Evolutionary conservation across 1,140 invertebrate genomes (phyloP), one percentile per base, ranked within the genome.

Genomic region (Marisa cornuarietis): DNA sequence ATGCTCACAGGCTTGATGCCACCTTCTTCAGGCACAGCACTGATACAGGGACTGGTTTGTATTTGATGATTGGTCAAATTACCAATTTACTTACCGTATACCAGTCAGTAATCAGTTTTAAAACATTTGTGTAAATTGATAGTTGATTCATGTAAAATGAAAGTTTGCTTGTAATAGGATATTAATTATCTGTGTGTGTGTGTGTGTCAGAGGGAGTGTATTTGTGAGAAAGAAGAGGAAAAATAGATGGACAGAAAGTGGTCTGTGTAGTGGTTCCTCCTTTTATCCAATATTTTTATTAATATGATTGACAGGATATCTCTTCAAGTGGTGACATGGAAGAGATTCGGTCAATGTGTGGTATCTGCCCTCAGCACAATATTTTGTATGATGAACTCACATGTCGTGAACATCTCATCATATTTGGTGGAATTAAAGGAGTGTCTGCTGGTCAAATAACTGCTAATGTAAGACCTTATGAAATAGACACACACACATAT

Each of bases 341-440:
- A 24, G 71, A 85, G 61, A 89, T 91, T 51, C 83, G 90, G 5
- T 72, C 80, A 11, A 86, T 85, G 77, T 87, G 85, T 49, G 91
- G 91, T 1, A 84, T 91, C 24, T 91, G 90, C 85, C 90, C 90
- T 20, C 87, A 91, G 79, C 86, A 91, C 68, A 89, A 91, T 83
- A 88, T 91, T 58, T 81, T 91, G 31, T 88, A 90, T 84, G 87
- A 90, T 80, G 79, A 84, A 22, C 75, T 91, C 31, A 88, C 89
- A 10, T 88, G 85, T 79, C 71, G 81, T 14, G 90, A 91, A 84
- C 90, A 91, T 77, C 82, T 91, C 9, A 16, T 82, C 26, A 76
- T 91, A 24, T 91, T 88, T 85, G 89, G 88, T 76, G 86, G 82
- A 31, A 87, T 93, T 14, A 91, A 92, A 80, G 91, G 91, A 68